Base-by-base conservation (phyloP, 1,140 invertebrate species). In the Lordiphosa collinella region DNA sequence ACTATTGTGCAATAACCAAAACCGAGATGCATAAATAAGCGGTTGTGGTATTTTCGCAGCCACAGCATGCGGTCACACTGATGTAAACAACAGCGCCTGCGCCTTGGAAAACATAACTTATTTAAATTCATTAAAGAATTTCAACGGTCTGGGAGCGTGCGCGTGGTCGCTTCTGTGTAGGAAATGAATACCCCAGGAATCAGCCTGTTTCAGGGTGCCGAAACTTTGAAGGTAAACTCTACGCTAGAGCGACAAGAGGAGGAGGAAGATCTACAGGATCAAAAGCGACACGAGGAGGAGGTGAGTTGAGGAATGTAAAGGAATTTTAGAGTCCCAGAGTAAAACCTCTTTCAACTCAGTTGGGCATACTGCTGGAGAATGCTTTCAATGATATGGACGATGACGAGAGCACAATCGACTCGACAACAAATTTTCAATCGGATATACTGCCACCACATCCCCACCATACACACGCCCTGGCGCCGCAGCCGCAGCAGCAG, bases 331-430 rank as follows among this genome's bases (percentile, higher is more conserved):
- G 40, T 10, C 16, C 37, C 25, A 11, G 3, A 6, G 0, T 16
- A 37, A 10, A 25, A 2, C 25, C 3, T 54, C 5, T 38, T 40
- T 5, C 4, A 4, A 1, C 4, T 35, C 87, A 92, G 91, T 63
- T 92, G 22, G 89, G 90, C 55, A 88, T 91, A 56, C 86, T 92
- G 54, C 68, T 92, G 13, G 88, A 87, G 37, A 91, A 91, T 88
- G 91, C 90, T 13, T 92, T 92, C 79, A 91, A 91, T 56, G 91
- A 92, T 85, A 75, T 92, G 44, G 90, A 91, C 31, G 91, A 92
- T 65, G 76, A 92, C 60, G 91, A 92, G 62, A 90, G 89, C 14
- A 92, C 79, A 32, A 70, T 84, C 18, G 87, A 88, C 36, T 85
- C 87, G 13, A 88, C 71, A 14, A 50, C 75, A 32, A 75, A 75